Percentiles rank a stretch among this genome's conserved stretches.
Conservation (phyloP, 2,113 vertebrate genomes). For the Tetrax tetrax region DNA sequence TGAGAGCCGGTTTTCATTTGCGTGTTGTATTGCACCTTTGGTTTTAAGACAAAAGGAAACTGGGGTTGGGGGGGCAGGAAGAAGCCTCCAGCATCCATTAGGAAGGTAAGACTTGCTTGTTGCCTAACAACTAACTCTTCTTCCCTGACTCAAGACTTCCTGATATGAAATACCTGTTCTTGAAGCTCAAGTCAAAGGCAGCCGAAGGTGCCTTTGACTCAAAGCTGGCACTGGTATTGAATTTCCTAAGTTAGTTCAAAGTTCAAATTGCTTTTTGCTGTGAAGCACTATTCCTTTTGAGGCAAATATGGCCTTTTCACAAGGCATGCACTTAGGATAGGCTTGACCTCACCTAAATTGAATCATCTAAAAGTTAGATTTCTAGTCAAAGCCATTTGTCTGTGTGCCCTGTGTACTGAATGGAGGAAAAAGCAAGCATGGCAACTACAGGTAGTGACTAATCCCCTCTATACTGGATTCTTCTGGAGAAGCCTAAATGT, state of each 20-base stretch:
- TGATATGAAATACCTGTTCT: neutral
- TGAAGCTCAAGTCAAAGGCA: neutral
- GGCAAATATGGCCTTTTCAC: neutral
- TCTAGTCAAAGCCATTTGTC: fast-evolving
- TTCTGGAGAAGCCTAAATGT: neutral
- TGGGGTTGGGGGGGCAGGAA: neutral
- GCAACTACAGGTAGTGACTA: neutral
- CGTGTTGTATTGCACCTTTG: neutral
- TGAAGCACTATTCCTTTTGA: neutral
- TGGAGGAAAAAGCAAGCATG: fast-evolving
- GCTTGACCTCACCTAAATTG: neutral
- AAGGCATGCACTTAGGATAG: neutral
- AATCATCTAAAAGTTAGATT: neutral
- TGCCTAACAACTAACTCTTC: neutral
- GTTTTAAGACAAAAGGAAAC: slow-evolving; percentile 3
- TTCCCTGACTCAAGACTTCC: neutral
- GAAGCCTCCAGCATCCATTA: neutral
- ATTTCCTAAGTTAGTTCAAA: neutral
- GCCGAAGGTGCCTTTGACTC: neutral
- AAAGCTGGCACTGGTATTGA: neutral
- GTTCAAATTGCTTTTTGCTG: neutral
- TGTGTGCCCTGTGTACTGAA: neutral
- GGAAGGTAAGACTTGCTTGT: neutral
- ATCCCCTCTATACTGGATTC: neutral
- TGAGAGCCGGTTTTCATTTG: neutral